Base-by-base conservation (phyloP, 2,888 invertebrate genomes). In the Drosophila niveifrons region DNA sequence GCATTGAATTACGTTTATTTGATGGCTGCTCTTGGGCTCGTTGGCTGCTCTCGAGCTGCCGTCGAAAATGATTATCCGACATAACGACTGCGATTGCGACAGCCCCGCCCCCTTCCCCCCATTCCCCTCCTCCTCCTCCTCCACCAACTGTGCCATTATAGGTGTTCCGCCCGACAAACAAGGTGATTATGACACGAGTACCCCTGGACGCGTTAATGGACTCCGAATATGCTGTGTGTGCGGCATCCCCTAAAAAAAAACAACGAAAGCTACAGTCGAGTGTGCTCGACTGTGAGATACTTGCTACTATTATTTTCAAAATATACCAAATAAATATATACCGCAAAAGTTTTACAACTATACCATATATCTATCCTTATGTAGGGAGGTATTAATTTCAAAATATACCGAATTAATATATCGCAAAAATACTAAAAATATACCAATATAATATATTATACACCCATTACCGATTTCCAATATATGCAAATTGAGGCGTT, bases 1-100 rank as follows among this genome's bases (percentile, higher is more conserved):
- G 87, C 87, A 86, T 86, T 83, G 81, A 86, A 86, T 83, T 83
- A 83, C 87, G 76, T 86, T 86, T 86, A 83, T 86, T 80, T 83
- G 81, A 86, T 80, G 86, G 67, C 76, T 64, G 55, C 62, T 51
- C 53, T 44, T 18, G 46, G 18, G 29, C 41, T 31, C 15, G 10
- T 48, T 47, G 44, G 58, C 53, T 48, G 11, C 46, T 11, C 46
- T 11, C 44, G 44, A 44, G 58, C 41, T 61, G 69, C 66, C 53
- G 55, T 47, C 66, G 65, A 55, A 75, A 83, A 80, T 83, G 82
- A 86, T 86, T 82, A 82, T 82, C 80, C 76, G 66, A 50, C 78
- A 64, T 83, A 82, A 82, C 80, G 86, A 78, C 82, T 75, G 64
- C 71, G 66, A 70, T 66, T 75, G 50, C 58, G 70, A 59, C 72